Percentiles rank a stretch among this genome's conserved stretches.
Evolutionary conservation across 2,888 invertebrate species (phyloP).

Genomic region (Petrolisthes manimaculis): DNA sequence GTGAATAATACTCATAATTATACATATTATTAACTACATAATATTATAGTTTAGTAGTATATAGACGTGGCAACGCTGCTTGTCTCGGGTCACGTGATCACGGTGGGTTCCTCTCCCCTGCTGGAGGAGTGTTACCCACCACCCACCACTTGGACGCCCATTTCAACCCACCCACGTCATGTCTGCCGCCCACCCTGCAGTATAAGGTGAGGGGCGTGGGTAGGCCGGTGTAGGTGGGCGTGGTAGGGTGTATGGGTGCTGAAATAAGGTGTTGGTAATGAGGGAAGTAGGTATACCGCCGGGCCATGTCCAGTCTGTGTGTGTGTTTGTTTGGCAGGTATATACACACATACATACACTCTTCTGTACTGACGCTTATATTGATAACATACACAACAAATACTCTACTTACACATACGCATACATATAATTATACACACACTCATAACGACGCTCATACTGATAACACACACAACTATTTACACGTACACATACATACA

Average conservation of each 20-base stretch:
- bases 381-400: too few relatives aligned
- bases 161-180: background rate
- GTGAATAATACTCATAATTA: too few relatives aligned
- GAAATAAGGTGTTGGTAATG: background rate
- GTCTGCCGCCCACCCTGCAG: background rate
- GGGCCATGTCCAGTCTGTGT: background rate
- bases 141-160: background rate
- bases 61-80: constrained; percentile 48
- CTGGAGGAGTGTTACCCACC: constrained; percentile 35
- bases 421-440: too few relatives aligned
- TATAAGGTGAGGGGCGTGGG: constrained; percentile 24
- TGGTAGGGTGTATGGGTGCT: background rate
- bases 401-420: too few relatives aligned
- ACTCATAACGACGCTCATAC: too few relatives aligned
- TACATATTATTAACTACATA: too few relatives aligned
- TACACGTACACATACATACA: too few relatives aligned
- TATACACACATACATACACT: too few relatives aligned
- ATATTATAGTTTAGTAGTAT: too few relatives aligned
- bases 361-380: too few relatives aligned
- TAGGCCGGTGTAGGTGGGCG: background rate
- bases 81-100: constrained; percentile 56
- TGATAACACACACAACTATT: too few relatives aligned
- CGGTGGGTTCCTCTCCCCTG: constrained; percentile 62
- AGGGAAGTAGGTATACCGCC: constrained; percentile 8
- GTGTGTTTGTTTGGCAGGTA: too few relatives aligned